A percentile compares a stretch with the other conserved stretches of the same genome.
phyloP scores from a whole-genome alignment of 2,888 invertebrate species.

The Hyposoter didymator region DNA sequence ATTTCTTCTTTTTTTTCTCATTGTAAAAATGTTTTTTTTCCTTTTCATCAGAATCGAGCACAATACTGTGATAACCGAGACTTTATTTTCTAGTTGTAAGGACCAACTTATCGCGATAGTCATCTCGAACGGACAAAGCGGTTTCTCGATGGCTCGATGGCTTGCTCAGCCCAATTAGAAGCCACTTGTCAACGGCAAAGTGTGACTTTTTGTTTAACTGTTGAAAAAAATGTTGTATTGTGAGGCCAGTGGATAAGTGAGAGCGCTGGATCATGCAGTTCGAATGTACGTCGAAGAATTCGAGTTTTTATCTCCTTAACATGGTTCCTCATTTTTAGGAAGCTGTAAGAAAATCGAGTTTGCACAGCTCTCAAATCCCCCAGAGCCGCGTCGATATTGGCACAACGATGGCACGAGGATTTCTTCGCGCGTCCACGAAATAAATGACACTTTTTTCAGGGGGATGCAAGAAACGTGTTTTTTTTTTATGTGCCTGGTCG shows the following conservation, averaged over 20 bases:
- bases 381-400: constrained; percentile 40
- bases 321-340: background rate
- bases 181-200: constrained; percentile 59
- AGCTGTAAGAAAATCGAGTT: constrained; percentile 1
- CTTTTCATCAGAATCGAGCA: background rate
- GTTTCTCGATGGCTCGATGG: background rate
- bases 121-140: constrained; percentile 4
- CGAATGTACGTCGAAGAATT: background rate
- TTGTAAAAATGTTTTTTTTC: background rate
- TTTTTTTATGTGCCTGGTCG: background rate
- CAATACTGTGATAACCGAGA: background rate
- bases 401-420: background rate
- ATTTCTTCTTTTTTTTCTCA: background rate
- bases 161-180: constrained; percentile 53
- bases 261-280: background rate
- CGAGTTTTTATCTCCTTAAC: background rate
- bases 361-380: constrained; percentile 22
- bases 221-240: constrained; percentile 1
- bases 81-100: background rate
- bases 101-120: constrained; percentile 3
- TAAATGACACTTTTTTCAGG: background rate
- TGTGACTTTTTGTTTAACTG: constrained; percentile 29
- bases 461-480: background rate
- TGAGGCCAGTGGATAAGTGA: constrained; percentile 28
- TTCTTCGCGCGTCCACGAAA: background rate